Conservation (phyloP, 92 coral and sea anemone genomes). For the Montipora capitata region DNA sequence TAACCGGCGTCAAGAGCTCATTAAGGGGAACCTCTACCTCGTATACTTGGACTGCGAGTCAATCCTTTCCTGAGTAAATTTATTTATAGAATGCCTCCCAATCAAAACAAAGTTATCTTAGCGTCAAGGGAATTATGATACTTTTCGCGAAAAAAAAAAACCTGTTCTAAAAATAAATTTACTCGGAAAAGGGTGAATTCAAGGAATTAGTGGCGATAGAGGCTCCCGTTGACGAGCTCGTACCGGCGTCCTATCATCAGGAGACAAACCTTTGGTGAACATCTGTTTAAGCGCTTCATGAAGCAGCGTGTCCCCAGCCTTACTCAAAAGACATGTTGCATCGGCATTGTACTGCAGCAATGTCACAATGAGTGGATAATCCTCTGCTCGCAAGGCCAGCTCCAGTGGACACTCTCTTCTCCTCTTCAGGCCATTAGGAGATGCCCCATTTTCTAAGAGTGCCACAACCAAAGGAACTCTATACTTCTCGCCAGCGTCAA, state of each 20-base stretch:
- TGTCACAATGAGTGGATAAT: constrained; percentile 46
- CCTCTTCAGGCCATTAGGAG: constrained; percentile 54
- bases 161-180: too few species aligned
- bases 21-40: too few species aligned
- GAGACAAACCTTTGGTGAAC: constrained; percentile 50
- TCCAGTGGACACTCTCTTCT: constrained; percentile 41
- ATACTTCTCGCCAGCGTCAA: constrained; percentile 34
- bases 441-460: constrained; percentile 71
- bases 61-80: too few species aligned
- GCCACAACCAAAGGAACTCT: constrained; percentile 55
- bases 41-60: too few species aligned
- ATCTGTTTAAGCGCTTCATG: constrained; percentile 65
- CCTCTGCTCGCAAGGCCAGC: constrained; percentile 52
- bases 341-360: constrained; percentile 73
- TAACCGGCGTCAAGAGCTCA: background rate
- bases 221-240: too few species aligned
- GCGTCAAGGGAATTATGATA: too few species aligned
- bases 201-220: too few species aligned
- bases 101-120: too few species aligned
- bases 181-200: too few species aligned
- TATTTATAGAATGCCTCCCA: too few species aligned
- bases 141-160: too few species aligned
- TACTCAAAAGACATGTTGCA: constrained; percentile 40
- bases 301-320: constrained; percentile 58
- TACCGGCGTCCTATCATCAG: too few species aligned